Evolutionary conservation across 2,113 vertebrate species (phyloP), one percentile per base, ranked within the genome.

Genomic region (Hiodon alosoides): DNA sequence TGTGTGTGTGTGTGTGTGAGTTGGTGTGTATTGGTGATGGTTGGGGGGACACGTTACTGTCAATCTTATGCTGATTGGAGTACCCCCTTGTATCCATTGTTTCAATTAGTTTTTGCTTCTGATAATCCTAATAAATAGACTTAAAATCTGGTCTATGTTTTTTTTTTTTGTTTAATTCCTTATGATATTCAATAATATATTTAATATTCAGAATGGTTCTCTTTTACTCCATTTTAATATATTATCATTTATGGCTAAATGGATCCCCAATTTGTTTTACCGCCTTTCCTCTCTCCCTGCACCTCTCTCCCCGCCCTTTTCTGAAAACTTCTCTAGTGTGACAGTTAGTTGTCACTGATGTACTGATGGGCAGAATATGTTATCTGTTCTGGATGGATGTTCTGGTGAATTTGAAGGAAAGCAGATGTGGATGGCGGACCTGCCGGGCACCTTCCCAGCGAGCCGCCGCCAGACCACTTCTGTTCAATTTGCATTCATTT

Each of bases 401-500:
- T 81, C 72, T 80, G 58, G 74, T 67, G 31, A 75, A 61, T 76
- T 73, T 73, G 79, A 79, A 54, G 72, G 64, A 68, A 81, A 67
- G 77, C 78, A 80, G 75, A 78, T 76, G 77, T 75, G 52, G 68
- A 67, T 69, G 71, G 74, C 69, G 84, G 85, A 82, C 85, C 81
- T 78, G 4, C n/a, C 69, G 52, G 16, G 55, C 48, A 14, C 13
- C 9, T 46, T 57, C 67, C 77, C 75, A 9, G 7, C 50, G 52
- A 67, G 13, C 60, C 72, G 70, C 74, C 76, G 70, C 74, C 76
- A 77, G 76, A 81, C 79, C 77, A 81, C 70, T 86, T 86, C 86
- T 89, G 80, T 81, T 83, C 80, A 69, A 91, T 91, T 91, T 90
- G 87, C 89, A 91, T 91, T 90, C 81, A 81, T 90, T 90, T 90